phyloP scores from a whole-genome alignment of 2,888 invertebrate species.

The Andrena fulva region DNA sequence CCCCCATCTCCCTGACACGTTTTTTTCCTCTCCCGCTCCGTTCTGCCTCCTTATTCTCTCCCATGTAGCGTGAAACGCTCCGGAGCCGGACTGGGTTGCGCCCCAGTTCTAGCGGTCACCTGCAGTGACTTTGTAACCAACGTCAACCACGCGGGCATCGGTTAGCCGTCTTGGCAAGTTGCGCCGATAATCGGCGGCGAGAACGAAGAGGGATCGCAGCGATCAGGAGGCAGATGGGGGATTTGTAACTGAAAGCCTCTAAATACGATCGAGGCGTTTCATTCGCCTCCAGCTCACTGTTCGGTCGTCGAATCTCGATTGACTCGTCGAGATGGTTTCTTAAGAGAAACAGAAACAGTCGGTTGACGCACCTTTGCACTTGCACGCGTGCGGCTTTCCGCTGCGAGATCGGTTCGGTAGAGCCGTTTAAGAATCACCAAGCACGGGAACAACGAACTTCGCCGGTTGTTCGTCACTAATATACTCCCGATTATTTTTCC shows the following conservation, averaged over 20 bases:
- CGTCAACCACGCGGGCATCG: conserved; percentile 68
- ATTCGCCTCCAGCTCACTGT: too few relatives aligned
- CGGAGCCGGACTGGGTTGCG: conserved; percentile 58
- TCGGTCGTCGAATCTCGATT: too few relatives aligned
- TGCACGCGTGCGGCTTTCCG: not conserved
- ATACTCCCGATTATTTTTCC: not conserved
- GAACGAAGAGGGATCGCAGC: not conserved
- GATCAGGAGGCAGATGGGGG: not conserved
- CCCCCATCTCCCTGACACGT: conserved; percentile 20
- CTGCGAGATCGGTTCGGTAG: too few relatives aligned
- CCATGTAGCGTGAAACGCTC: conserved; percentile 14
- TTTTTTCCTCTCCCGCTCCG: not conserved
- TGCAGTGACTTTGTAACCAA: conserved; percentile 76
- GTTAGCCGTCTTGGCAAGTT: conserved; percentile 40
- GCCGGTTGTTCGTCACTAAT: not conserved
- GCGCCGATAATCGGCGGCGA: not conserved
- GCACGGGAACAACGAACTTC: not conserved
- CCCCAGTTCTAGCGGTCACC: conserved; percentile 63
- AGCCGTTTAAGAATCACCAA: not conserved
- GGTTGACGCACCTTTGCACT: not conserved
- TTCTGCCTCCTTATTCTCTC: conserved; percentile 10
- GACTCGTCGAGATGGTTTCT: too few relatives aligned
- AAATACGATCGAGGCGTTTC: not conserved
- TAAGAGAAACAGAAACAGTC: too few relatives aligned
- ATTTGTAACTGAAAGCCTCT: not conserved